These are phyloP conservation scores for Ceratothoa steindachneri DNA, from an alignment of 2,888 invertebrate genomes.

Conservation along the genomic window DNA sequence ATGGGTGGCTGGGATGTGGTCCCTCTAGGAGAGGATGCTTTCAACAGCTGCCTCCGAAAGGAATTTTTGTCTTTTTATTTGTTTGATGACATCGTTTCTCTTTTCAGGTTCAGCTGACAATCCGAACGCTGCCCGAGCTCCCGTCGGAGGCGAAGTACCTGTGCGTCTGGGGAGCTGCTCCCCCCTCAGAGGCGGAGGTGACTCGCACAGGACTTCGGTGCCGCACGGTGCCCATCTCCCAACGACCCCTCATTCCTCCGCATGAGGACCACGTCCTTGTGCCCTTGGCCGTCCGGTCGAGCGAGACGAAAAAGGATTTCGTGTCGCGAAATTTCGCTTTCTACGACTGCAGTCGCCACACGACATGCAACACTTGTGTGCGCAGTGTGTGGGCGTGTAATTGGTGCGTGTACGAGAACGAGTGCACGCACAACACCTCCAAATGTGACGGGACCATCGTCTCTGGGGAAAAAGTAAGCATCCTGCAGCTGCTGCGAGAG, in stretches of 20 bases:
- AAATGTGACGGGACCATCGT: conserved; percentile 72
- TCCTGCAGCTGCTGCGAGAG: conserved; percentile 47
- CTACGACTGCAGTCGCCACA: conserved; percentile 78
- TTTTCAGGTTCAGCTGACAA: conserved; percentile 68
- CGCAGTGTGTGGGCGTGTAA: conserved; percentile 91
- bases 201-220: conserved; percentile 78
- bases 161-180: conserved; percentile 83
- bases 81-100: not conserved
- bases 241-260: conserved; percentile 68
- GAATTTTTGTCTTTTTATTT: too few relatives aligned
- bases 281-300: conserved; percentile 80
- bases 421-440: conserved; percentile 82
- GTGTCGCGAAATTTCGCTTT: conserved; percentile 87
- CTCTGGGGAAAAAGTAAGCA: conserved; percentile 69
- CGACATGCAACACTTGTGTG: conserved; percentile 75
- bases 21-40: too few relatives aligned
- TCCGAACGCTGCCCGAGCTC: conserved; percentile 80
- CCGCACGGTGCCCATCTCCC: conserved; percentile 71
- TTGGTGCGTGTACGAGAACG: conserved; percentile 96
- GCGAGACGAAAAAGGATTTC: conserved; percentile 91
- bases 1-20: too few relatives aligned
- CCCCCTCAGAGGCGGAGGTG: conserved; percentile 82
- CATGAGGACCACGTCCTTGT: conserved; percentile 73
- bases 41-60: too few relatives aligned
- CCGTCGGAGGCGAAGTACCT: conserved; percentile 85